A percentile compares a stretch with the other conserved stretches of the same genome.
phyloP scores from a whole-genome alignment of 2,113 vertebrate species.

The Aphelocoma coerulescens region DNA sequence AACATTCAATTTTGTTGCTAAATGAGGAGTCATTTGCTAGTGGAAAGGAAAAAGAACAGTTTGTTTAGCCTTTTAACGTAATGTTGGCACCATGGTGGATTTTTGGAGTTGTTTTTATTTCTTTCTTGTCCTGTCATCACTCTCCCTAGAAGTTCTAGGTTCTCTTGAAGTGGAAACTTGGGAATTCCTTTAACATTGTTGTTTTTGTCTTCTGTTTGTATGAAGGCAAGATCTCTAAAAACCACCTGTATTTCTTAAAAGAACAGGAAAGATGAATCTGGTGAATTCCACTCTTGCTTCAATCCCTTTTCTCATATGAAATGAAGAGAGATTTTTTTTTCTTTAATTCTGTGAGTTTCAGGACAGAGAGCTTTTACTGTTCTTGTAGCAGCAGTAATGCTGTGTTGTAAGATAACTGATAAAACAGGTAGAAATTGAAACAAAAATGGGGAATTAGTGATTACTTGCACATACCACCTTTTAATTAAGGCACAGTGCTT shows the following conservation, averaged over 20 bases:
- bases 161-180: neutral
- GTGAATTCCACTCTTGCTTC: neutral
- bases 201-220: neutral
- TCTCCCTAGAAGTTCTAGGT: neutral
- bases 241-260: neutral
- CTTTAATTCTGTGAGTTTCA: neutral
- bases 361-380: neutral
- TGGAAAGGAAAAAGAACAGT: neutral
- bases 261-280: neutral
- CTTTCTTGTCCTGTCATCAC: neutral
- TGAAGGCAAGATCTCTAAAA: neutral
- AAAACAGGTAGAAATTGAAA: neutral
- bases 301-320: neutral
- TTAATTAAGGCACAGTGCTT: neutral
- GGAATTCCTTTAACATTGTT: neutral
- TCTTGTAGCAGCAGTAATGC: neutral
- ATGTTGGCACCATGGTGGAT: neutral
- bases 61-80: neutral
- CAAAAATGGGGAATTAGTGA: neutral
- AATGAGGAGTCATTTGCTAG: neutral
- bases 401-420: neutral
- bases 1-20: neutral
- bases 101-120: neutral
- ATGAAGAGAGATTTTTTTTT: neutral
- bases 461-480: neutral